phyloP scores from a whole-genome alignment of 2,888 invertebrate species.

The Labia minor region DNA sequence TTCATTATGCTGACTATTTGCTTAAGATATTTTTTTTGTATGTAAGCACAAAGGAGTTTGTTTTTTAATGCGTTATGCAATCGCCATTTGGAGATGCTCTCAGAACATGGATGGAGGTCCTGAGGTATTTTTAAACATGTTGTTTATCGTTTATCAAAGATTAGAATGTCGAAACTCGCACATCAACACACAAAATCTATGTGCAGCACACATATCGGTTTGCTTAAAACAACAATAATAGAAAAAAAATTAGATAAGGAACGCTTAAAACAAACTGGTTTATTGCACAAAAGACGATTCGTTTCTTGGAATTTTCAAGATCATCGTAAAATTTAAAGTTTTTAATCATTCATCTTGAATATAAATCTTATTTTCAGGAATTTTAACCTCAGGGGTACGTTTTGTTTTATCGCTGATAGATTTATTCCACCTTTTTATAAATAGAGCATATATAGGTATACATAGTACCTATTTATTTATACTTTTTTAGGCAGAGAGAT shows the following conservation, averaged over 20 bases:
- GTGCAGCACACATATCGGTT: not conserved
- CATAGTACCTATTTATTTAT: no score
- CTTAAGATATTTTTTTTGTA: not conserved
- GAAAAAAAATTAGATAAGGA: not conserved
- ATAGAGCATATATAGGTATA: not conserved
- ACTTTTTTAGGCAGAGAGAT: no score
- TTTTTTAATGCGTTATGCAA: not conserved
- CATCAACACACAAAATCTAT: no score
- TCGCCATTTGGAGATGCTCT: not conserved
- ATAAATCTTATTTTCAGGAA: not conserved
- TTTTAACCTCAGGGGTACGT: slow-evolving; percentile 3
- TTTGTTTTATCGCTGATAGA: no score
- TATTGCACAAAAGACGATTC: not conserved
- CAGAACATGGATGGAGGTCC: not conserved
- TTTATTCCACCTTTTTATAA: not conserved
- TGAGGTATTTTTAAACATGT: slow-evolving; percentile 7
- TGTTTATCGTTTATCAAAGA: slow-evolving; percentile 7
- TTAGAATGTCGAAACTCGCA: not conserved
- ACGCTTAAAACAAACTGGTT: slow-evolving; percentile 1
- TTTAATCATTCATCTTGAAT: not conserved
- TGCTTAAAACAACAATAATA: not conserved
- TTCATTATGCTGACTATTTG: not conserved
- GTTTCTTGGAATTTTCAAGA: slow-evolving; percentile 6
- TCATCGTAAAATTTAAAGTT: not conserved
- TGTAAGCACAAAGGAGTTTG: not conserved